Conservation (phyloP, 1,140 invertebrate genomes). For the Ceratoteleas bidentatus region DNA sequence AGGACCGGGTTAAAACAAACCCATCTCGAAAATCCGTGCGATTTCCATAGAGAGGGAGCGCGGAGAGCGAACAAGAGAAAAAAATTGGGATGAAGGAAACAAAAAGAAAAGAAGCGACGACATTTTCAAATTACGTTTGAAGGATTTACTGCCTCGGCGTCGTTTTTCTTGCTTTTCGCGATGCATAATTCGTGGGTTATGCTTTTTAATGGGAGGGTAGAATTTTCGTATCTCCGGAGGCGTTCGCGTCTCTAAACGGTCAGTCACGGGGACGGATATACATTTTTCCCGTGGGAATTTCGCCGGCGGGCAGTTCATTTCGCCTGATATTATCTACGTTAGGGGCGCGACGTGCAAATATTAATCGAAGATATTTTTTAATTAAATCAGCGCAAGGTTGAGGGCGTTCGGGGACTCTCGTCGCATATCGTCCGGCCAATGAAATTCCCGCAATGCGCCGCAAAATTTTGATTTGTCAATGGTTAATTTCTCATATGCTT, state of each 20-base stretch:
- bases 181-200: slow-evolving; percentile 44
- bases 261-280: slow-evolving; percentile 28
- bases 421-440: not conserved
- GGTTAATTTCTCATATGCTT: not conserved
- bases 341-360: slow-evolving; percentile 13
- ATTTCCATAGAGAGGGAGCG: slow-evolving; percentile 23
- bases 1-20: too few relatives aligned
- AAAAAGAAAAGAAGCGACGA: too few relatives aligned
- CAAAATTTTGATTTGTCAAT: not conserved
- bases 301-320: slow-evolving; percentile 13
- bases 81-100: too few relatives aligned
- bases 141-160: slow-evolving; percentile 45
- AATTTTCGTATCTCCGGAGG: slow-evolving; percentile 28
- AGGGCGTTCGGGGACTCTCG: not conserved
- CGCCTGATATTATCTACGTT: slow-evolving; percentile 25
- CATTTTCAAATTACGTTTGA: slow-evolving; percentile 64
- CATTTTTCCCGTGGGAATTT: slow-evolving; percentile 50
- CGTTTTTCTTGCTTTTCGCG: slow-evolving; percentile 24
- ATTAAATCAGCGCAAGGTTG: slow-evolving; percentile 13
- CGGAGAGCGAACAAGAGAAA: too few relatives aligned
- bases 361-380: slow-evolving; percentile 36
- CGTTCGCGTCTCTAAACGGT: slow-evolving; percentile 29
- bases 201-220: slow-evolving; percentile 27
- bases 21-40: not conserved
- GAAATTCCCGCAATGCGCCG: not conserved